Evolutionary conservation across 2,888 invertebrate species (phyloP).

Genomic region (Andrena bicolor): DNA sequence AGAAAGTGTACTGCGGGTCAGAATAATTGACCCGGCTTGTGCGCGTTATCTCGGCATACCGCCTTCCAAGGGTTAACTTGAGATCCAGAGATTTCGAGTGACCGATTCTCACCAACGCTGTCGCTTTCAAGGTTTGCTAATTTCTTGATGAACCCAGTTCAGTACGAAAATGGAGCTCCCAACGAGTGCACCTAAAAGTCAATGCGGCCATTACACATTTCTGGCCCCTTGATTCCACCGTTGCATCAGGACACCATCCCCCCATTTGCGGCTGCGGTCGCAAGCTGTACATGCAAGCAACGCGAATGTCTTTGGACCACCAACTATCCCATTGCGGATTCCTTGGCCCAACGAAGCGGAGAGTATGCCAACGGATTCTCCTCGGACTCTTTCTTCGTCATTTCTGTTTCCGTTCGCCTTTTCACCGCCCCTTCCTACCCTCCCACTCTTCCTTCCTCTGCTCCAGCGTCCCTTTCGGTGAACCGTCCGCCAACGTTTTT

Average conservation of each 20-base stretch:
- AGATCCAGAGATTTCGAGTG: no score
- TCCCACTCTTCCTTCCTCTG: background rate
- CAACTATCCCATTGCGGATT: constrained; percentile 41
- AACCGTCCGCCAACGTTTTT: constrained; percentile 15
- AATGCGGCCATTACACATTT: constrained; percentile 43
- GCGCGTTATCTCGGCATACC: no score
- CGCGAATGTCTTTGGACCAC: constrained; percentile 32
- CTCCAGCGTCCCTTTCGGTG: background rate
- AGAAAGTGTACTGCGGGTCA: no score
- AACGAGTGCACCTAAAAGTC: constrained; percentile 41
- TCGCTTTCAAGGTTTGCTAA: no score
- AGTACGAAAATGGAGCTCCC: no score
- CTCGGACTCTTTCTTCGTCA: constrained; percentile 5
- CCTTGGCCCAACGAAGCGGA: constrained; percentile 38
- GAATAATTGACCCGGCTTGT: no score
- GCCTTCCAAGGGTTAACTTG: no score
- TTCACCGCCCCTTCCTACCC: background rate
- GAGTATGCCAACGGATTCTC: constrained; percentile 30
- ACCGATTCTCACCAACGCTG: no score
- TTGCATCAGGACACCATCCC: constrained; percentile 1
- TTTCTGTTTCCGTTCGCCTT: constrained; percentile 14
- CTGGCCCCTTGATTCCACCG: constrained; percentile 5
- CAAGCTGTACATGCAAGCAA: constrained; percentile 12
- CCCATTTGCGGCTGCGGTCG: constrained; percentile 36
- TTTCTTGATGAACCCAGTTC: no score